Conservation (phyloP, 2,888 invertebrate species). For the Nephrocerus scutellatus region DNA sequence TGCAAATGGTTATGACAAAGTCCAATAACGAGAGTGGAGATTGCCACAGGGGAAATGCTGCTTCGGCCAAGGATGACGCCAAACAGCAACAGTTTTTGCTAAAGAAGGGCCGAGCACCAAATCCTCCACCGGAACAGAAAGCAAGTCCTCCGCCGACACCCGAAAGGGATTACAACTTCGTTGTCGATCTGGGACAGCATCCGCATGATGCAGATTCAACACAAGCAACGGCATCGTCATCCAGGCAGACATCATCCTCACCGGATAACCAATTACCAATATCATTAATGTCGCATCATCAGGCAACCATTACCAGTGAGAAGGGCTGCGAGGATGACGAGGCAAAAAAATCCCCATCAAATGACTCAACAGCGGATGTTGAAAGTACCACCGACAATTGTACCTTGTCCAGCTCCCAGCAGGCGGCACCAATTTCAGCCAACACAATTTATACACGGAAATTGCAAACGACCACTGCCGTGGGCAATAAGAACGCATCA, state of each 20-base stretch:
- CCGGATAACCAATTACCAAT: slow-evolving; percentile 11
- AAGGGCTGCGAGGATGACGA: too few relatives aligned
- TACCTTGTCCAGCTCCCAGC: too few relatives aligned
- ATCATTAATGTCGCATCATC: too few relatives aligned
- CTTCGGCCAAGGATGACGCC: slow-evolving; percentile 33
- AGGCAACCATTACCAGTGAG: too few relatives aligned
- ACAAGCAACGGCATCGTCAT: slow-evolving; percentile 6
- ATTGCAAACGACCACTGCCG: slow-evolving; percentile 19
- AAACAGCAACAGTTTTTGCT: slow-evolving; percentile 45
- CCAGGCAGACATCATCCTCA: slow-evolving; percentile 3
- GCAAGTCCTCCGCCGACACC: slow-evolving; percentile 42
- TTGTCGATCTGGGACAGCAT: slow-evolving; percentile 33
- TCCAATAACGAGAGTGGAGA: slow-evolving; percentile 35
- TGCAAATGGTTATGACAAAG: slow-evolving; percentile 49
- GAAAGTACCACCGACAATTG: too few relatives aligned
- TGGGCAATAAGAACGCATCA: slow-evolving; percentile 53
- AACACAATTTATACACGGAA: slow-evolving; percentile 26
- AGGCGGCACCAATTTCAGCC: too few relatives aligned
- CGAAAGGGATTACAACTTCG: slow-evolving; percentile 39
- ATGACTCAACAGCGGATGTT: too few relatives aligned
- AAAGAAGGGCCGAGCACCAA: slow-evolving; percentile 70
- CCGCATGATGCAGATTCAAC: slow-evolving; percentile 9
- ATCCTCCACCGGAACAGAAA: slow-evolving; percentile 52
- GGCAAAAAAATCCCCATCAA: too few relatives aligned
- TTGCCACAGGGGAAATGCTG: slow-evolving; percentile 24